phyloP scores from a whole-genome alignment of 2,888 invertebrate genomes.

The Aspidapion aeneum region DNA sequence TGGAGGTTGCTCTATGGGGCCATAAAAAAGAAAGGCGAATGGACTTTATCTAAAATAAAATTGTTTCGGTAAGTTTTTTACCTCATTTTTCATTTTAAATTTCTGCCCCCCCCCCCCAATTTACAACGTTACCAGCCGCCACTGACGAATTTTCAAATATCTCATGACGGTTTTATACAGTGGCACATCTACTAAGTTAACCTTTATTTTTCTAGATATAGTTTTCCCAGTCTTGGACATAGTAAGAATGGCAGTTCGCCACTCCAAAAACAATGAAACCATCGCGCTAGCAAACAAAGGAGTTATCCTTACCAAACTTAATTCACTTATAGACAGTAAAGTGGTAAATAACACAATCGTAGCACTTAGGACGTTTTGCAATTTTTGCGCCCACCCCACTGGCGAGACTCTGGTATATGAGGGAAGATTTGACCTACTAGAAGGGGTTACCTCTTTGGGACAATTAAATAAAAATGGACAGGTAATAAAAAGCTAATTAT shows the following conservation, averaged over 20 bases:
- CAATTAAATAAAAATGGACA: constrained; percentile 60
- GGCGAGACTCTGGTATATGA: constrained; percentile 62
- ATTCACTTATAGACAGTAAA: constrained; percentile 44
- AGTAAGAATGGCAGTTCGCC: constrained; percentile 74
- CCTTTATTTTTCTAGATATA: constrained; percentile 54
- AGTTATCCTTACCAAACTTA: constrained; percentile 39
- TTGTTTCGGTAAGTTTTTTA: too few relatives aligned
- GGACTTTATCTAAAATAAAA: too few relatives aligned
- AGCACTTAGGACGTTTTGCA: constrained; percentile 72
- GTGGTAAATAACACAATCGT: constrained; percentile 72
- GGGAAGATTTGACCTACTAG: constrained; percentile 55
- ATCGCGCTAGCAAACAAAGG: constrained; percentile 50
- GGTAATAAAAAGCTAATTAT: constrained; percentile 45
- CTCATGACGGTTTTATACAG: too few relatives aligned
- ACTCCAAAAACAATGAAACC: constrained; percentile 52
- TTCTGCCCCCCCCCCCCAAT: too few relatives aligned
- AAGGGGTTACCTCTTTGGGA: constrained; percentile 53
- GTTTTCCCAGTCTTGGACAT: constrained; percentile 89
- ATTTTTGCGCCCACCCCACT: constrained; percentile 69
- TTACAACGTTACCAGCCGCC: too few relatives aligned
- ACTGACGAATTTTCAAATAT: too few relatives aligned
- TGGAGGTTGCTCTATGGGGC: too few relatives aligned
- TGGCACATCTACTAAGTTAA: too few relatives aligned
- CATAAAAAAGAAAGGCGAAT: too few relatives aligned
- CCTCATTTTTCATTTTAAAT: too few relatives aligned